phyloP scores from a whole-genome alignment of 2,113 vertebrate genomes.

The Pimephales promelas region DNA sequence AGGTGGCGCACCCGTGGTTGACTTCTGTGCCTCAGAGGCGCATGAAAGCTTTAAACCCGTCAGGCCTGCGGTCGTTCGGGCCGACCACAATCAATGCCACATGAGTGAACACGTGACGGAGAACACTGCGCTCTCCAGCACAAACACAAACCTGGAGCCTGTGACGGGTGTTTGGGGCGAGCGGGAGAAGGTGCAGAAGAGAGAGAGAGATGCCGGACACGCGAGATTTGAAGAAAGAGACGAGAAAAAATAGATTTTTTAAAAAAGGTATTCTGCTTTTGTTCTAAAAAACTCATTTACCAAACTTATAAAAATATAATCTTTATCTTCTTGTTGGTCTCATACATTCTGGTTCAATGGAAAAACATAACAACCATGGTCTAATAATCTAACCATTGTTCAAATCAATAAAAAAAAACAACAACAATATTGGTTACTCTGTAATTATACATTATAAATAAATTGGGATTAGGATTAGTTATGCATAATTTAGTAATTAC shows the following conservation, averaged over 20 bases:
- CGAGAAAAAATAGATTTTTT: background rate
- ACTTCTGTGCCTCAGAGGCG: conserved; percentile 22
- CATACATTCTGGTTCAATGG: background rate
- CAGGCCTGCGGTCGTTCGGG: conserved; percentile 58
- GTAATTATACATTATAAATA: no score
- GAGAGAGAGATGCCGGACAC: background rate
- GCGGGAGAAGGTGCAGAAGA: background rate
- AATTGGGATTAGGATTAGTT: no score
- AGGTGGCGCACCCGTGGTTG: conserved; percentile 4
- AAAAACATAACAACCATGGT: background rate
- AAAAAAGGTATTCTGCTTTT: background rate
- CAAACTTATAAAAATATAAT: background rate
- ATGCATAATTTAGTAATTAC: no score
- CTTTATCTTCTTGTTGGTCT: background rate
- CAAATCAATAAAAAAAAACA: no score
- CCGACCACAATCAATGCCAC: conserved; percentile 67
- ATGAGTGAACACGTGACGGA: conserved; percentile 55
- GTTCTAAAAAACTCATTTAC: background rate
- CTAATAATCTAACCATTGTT: background rate
- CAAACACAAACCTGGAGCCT: conserved; percentile 13
- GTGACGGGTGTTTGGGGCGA: background rate
- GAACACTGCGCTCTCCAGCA: conserved; percentile 5
- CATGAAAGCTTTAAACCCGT: conserved; percentile 38
- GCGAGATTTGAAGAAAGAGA: background rate
- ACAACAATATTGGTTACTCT: no score